phyloP scores from a whole-genome alignment of 2,888 invertebrate species.

The Cantharis nigra region DNA sequence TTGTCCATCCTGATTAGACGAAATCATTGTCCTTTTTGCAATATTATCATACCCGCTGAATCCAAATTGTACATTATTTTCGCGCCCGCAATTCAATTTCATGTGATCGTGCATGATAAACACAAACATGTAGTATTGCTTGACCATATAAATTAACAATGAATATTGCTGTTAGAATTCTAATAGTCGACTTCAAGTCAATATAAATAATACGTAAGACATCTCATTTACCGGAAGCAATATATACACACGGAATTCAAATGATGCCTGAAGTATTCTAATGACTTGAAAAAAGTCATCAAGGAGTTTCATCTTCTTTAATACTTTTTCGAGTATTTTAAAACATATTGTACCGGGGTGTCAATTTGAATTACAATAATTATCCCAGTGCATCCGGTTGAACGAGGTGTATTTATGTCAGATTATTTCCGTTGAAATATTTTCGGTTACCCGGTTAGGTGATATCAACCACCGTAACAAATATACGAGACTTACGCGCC shows the following conservation, averaged over 20 bases:
- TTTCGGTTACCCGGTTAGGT: not conserved
- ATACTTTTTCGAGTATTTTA: conserved; percentile 19
- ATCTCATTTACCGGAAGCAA: conserved; percentile 18
- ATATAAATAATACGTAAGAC: not conserved
- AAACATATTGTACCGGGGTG: conserved; percentile 21
- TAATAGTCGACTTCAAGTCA: not conserved
- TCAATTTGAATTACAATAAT: conserved; percentile 20
- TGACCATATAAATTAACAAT: not conserved
- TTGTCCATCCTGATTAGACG: conserved; percentile 42
- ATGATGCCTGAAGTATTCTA: conserved; percentile 24
- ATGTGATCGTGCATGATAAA: not conserved
- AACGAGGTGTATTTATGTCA: conserved; percentile 10
- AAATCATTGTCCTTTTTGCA: not conserved
- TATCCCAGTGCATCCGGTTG: conserved; percentile 26
- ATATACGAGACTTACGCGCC: not conserved
- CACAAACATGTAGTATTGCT: not conserved
- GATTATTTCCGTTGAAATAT: conserved; percentile 22
- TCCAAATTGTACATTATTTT: not conserved
- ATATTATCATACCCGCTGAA: not conserved
- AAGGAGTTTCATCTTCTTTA: conserved; percentile 9
- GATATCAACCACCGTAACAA: conserved; percentile 9
- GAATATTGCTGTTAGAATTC: not conserved
- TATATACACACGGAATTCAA: conserved; percentile 22
- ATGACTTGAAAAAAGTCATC: conserved; percentile 16
- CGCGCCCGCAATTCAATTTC: not conserved